A percentile compares a stretch with the other conserved stretches of the same genome.
These are phyloP conservation scores for Catalaphyllia jardinei DNA, from an alignment of 64 coral and sea anemone species.

Conservation along the genomic window DNA sequence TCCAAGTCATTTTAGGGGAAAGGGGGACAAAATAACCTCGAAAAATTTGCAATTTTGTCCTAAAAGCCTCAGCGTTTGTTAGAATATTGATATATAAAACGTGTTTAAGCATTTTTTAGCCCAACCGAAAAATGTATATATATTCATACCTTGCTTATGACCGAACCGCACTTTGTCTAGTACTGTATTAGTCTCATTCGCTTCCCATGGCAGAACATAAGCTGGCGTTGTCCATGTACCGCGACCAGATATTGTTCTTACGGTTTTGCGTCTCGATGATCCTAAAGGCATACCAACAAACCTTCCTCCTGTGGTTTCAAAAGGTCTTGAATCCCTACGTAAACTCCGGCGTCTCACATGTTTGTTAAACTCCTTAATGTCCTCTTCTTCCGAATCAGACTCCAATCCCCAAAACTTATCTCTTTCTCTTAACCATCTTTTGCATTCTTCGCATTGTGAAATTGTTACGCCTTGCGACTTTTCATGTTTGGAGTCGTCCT, in stretches of 20 bases:
- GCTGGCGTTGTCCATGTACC: slow-evolving; percentile 3
- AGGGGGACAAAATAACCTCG: too few relatives aligned
- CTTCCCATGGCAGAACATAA: slow-evolving; percentile 18
- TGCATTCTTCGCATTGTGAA: background rate
- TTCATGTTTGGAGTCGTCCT: background rate
- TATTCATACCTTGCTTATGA: background rate
- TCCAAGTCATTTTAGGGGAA: too few relatives aligned
- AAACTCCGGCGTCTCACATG: background rate
- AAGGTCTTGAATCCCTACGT: background rate
- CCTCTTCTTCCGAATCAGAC: slow-evolving; percentile 34
- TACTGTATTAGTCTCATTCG: background rate
- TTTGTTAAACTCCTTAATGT: slow-evolving; percentile 4
- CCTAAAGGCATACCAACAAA: too few relatives aligned
- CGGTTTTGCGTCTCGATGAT: background rate
- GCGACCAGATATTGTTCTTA: background rate
- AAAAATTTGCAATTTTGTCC: too few relatives aligned
- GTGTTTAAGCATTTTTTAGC: too few relatives aligned
- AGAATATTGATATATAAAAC: too few relatives aligned
- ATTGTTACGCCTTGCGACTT: background rate
- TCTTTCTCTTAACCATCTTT: background rate
- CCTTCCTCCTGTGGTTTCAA: background rate
- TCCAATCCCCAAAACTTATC: slow-evolving; percentile 43
- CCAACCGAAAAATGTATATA: too few relatives aligned
- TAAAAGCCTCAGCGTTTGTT: too few relatives aligned
- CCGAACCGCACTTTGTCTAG: background rate